These are phyloP conservation scores for Ctenopoma multispine DNA, from an alignment of 2,797 vertebrate genomes.

Conservation along the genomic window DNA sequence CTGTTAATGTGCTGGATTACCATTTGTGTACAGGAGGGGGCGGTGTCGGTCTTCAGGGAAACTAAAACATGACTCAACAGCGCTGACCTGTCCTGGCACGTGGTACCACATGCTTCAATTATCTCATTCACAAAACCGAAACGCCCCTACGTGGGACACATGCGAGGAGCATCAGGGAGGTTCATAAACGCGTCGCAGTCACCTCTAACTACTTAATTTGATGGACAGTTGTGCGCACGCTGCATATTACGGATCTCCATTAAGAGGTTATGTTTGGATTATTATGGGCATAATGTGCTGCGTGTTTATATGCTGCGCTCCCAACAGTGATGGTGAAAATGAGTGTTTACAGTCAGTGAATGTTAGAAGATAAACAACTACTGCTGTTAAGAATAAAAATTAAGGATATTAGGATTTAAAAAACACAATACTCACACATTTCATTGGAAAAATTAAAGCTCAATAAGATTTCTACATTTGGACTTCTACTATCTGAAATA, in stretches of 20 bases:
- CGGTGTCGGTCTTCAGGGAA: conserved; percentile 35
- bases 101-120: conserved; percentile 49
- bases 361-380: background rate
- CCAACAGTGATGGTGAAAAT: background rate
- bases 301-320: no score
- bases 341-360: background rate
- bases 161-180: conserved; percentile 22
- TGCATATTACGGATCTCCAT: conserved; percentile 60
- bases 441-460: no score
- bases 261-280: conserved; percentile 51
- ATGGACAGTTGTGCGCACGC: conserved; percentile 47
- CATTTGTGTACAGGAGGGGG: conserved; percentile 44
- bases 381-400: background rate
- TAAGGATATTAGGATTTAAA: background rate
- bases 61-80: conserved; percentile 39
- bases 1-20: background rate
- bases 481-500: no score
- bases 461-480: no score
- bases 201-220: conserved; percentile 43
- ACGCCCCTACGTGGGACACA: conserved; percentile 16
- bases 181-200: conserved; percentile 1
- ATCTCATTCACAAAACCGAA: conserved; percentile 68
- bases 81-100: conserved; percentile 15
- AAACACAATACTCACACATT: background rate
- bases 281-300: conserved; percentile 19